Evolutionary conservation across 1,140 invertebrate genomes (phyloP).

Genomic region (Saccostrea echinata): DNA sequence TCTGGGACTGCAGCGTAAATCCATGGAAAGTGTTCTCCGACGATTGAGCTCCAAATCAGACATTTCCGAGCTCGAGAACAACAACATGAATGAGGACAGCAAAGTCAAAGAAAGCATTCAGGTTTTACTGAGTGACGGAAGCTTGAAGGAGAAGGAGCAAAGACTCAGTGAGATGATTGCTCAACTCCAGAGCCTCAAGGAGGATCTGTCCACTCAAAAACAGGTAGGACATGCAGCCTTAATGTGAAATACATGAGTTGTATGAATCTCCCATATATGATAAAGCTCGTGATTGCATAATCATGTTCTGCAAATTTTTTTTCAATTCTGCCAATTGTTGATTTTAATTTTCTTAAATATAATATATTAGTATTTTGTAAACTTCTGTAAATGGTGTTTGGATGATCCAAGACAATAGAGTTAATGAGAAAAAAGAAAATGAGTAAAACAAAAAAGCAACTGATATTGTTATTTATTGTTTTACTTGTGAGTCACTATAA

Average conservation of each 20-base stretch:
- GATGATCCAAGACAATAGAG: not conserved
- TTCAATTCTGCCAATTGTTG: not conserved
- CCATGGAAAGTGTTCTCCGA: slow-evolving; percentile 81
- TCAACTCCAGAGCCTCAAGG: slow-evolving; percentile 89
- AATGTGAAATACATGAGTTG: not conserved
- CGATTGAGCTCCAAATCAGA: slow-evolving; percentile 68
- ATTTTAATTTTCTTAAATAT: not conserved
- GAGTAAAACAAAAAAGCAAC: not conserved
- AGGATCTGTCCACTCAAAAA: slow-evolving; percentile 87
- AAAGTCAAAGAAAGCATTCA: slow-evolving; percentile 68
- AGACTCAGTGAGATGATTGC: slow-evolving; percentile 90
- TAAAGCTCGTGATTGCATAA: not conserved
- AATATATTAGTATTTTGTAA: too few species aligned
- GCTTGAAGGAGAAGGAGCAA: slow-evolving; percentile 82
- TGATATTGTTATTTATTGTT: not conserved
- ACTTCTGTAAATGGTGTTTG: not conserved
- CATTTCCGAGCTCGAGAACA: slow-evolving; percentile 54
- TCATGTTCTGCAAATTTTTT: too few species aligned
- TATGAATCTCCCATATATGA: not conserved
- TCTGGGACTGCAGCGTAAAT: slow-evolving; percentile 83
- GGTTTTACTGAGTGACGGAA: slow-evolving; percentile 70
- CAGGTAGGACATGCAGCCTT: slow-evolving; percentile 61
- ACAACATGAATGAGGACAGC: slow-evolving; percentile 64
- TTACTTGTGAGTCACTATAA: slow-evolving; percentile 30
- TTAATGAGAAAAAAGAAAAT: not conserved